phyloP scores from a whole-genome alignment of 1,140 invertebrate genomes.

The Oscheius sp. region DNA sequence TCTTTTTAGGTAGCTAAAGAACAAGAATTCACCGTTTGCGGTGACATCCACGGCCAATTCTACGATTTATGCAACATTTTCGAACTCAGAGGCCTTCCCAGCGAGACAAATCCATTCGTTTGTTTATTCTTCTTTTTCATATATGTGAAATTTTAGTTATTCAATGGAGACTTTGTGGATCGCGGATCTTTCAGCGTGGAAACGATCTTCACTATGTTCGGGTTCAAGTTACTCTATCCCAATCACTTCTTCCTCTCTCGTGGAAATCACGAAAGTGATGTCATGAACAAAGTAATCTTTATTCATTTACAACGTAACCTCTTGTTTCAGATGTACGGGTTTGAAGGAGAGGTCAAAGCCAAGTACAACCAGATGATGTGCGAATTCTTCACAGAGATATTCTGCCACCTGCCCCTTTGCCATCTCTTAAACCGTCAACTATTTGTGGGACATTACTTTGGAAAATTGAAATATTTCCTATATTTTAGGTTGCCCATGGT shows the following conservation, averaged over 20 bases:
- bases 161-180: conserved; percentile 99
- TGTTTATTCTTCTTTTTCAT: conserved; percentile 49
- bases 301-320: neutral
- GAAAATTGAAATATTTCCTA: neutral
- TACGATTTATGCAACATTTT: conserved; percentile 98
- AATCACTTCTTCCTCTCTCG: conserved; percentile 95
- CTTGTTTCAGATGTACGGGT: conserved; percentile 80
- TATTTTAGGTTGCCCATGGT: conserved; percentile 79
- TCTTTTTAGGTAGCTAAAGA: conserved; percentile 61
- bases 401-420: conserved; percentile 91
- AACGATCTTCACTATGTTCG: conserved; percentile 95
- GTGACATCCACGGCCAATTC: conserved; percentile 99
- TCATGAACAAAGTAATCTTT: conserved; percentile 80
- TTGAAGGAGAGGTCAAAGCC: conserved; percentile 91
- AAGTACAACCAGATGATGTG: conserved; percentile 91
- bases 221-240: conserved; percentile 93
- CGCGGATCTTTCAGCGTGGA: conserved; percentile 98
- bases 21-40: conserved; percentile 95
- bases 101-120: conserved; percentile 90
- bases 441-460: conserved; percentile 70
- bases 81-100: conserved; percentile 89
- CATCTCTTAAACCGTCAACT: conserved; percentile 90
- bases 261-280: conserved; percentile 95
- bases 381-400: conserved; percentile 94
- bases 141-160: conserved; percentile 69